Conservation (phyloP, 2,797 vertebrate genomes). For the Artibeus lituratus region DNA sequence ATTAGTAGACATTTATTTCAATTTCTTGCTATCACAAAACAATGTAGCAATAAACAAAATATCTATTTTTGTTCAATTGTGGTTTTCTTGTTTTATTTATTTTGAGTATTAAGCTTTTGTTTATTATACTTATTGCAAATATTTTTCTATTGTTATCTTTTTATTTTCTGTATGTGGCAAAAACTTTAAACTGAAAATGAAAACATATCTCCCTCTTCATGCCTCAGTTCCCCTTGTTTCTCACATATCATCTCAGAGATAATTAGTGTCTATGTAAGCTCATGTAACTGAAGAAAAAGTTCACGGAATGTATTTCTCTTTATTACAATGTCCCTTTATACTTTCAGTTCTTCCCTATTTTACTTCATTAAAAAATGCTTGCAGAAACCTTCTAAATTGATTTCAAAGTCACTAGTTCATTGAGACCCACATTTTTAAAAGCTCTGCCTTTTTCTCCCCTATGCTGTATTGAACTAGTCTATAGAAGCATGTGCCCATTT, state of each 20-base stretch:
- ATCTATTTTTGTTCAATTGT: neutral
- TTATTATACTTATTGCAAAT: neutral
- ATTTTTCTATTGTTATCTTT: neutral
- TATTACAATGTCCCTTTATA: neutral
- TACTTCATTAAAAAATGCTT: constrained; percentile 10
- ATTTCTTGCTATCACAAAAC: neutral
- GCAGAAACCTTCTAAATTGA: neutral
- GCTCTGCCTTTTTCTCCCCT: neutral
- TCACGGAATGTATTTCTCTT: neutral
- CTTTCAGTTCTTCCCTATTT: neutral
- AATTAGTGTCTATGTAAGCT: neutral
- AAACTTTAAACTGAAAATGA: neutral
- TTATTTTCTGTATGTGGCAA: neutral
- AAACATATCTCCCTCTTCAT: neutral
- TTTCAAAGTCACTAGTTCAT: constrained; percentile 22
- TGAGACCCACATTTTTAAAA: constrained; percentile 1
- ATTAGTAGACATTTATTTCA: neutral
- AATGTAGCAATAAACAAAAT: neutral
- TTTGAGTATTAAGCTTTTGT: neutral
- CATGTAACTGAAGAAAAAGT: neutral
- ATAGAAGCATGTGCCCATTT: neutral
- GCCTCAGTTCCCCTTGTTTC: neutral
- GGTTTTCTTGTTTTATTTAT: constrained; percentile 1
- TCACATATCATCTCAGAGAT: neutral
- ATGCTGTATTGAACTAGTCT: neutral